Percentiles rank a stretch among this genome's conserved stretches.
Conservation (phyloP, 2,797 vertebrate species). For the Pipistrellus nathusii region DNA sequence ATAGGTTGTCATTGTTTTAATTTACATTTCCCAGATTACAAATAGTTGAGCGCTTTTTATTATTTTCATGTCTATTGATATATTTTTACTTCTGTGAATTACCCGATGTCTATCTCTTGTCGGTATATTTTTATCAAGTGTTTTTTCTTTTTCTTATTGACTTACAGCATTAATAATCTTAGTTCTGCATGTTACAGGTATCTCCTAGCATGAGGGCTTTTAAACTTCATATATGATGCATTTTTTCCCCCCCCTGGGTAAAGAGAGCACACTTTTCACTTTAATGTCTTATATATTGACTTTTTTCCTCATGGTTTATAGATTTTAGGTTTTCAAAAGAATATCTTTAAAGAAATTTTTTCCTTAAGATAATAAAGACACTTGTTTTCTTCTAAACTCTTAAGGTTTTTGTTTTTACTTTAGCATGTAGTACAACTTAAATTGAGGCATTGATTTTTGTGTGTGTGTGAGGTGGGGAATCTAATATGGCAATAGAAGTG, state of each 20-base stretch:
- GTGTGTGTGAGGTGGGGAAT: not conserved
- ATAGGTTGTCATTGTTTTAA: not conserved
- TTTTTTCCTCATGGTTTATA: not conserved
- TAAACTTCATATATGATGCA: not conserved
- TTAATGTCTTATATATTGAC: not conserved
- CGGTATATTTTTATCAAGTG: not conserved
- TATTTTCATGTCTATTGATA: not conserved
- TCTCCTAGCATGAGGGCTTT: not conserved
- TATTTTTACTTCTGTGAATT: not conserved
- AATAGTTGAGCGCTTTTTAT: not conserved
- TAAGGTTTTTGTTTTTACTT: not conserved
- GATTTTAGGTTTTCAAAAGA: not conserved
- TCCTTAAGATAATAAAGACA: not conserved
- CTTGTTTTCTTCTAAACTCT: not conserved
- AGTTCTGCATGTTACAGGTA: not conserved
- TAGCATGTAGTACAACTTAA: not conserved
- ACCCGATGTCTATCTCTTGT: not conserved
- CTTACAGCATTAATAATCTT: not conserved
- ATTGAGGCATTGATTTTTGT: not conserved
- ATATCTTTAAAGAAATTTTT: slow-evolving; percentile 5
- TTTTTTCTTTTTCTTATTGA: not conserved
- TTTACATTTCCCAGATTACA: not conserved
- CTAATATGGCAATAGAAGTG: rapidly evolving
- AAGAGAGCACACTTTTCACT: not conserved
- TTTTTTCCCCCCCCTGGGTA: not conserved